Evolutionary conservation across 2,888 invertebrate species (phyloP).

Genomic region (Gastracanthus pulcherrimus): DNA sequence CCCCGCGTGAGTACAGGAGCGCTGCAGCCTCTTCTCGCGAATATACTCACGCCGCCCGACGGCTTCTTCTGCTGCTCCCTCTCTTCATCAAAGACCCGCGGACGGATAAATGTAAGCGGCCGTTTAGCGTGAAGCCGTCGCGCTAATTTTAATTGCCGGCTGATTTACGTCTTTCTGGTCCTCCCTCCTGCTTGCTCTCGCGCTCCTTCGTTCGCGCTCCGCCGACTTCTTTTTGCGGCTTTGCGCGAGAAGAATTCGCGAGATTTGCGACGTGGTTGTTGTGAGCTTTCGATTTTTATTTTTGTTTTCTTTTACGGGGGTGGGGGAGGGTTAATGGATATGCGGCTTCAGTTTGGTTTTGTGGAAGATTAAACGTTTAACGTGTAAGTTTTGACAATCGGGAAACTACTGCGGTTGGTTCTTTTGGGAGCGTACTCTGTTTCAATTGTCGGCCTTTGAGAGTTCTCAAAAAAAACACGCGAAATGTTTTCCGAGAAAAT

Average conservation of each 20-base stretch:
- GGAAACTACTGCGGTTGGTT: not conserved
- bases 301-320: not conserved
- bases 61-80: slow-evolving; percentile 45
- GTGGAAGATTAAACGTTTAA: not conserved
- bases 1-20: not conserved
- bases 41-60: too few relatives aligned
- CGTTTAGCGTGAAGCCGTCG: slow-evolving; percentile 75
- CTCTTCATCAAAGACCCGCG: slow-evolving; percentile 75
- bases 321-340: not conserved
- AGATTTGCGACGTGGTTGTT: too few relatives aligned
- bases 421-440: not conserved
- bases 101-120: slow-evolving; percentile 75
- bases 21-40: not conserved
- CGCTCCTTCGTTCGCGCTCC: not conserved
- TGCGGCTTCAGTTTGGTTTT: not conserved
- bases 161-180: slow-evolving; percentile 71
- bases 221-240: not conserved
- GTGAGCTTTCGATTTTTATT: too few relatives aligned
- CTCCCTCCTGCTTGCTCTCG: not conserved
- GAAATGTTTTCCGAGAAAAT: slow-evolving; percentile 46
- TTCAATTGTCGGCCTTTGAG: not conserved
- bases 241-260: too few relatives aligned
- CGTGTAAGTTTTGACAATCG: slow-evolving; percentile 32
- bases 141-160: slow-evolving; percentile 76
- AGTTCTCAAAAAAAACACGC: slow-evolving; percentile 31